A percentile compares a stretch with the other conserved stretches of the same genome.
These are phyloP conservation scores for Ephialtes manifestator DNA, from an alignment of 2,888 invertebrate genomes.

Conservation along the genomic window DNA sequence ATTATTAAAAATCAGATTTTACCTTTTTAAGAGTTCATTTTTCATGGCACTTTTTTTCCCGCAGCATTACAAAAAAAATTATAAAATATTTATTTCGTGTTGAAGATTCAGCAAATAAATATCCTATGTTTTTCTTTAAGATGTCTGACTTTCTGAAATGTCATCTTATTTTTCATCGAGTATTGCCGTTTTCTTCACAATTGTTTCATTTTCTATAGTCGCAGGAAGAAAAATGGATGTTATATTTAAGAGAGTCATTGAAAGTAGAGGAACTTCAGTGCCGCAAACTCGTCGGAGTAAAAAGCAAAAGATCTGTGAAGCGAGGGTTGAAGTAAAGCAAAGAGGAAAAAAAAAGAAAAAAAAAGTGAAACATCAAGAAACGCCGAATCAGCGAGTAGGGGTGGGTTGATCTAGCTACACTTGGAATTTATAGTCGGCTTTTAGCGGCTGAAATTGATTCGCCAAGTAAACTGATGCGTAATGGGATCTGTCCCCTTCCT, in stretches of 20 bases:
- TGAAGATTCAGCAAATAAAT: too few species aligned
- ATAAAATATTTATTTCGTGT: too few species aligned
- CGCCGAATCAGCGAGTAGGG: slow-evolving; percentile 76
- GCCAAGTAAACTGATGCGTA: slow-evolving; percentile 81
- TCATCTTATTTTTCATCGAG: too few species aligned
- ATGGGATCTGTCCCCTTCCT: slow-evolving; percentile 74
- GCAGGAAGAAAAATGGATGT: neutral
- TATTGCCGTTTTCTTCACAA: too few species aligned
- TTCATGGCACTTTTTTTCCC: too few species aligned
- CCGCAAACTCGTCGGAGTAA: neutral
- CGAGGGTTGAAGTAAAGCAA: neutral
- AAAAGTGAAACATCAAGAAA: slow-evolving; percentile 75
- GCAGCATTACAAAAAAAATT: too few species aligned
- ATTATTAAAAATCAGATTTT: too few species aligned
- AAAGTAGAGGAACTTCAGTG: neutral
- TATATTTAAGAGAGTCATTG: neutral
- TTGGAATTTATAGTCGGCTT: slow-evolving; percentile 80
- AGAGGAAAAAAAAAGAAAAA: slow-evolving; percentile 48
- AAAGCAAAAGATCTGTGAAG: slow-evolving; percentile 7
- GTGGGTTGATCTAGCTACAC: slow-evolving; percentile 72
- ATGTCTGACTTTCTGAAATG: too few species aligned
- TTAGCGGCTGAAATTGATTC: slow-evolving; percentile 81
- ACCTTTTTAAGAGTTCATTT: too few species aligned
- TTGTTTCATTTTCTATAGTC: neutral
- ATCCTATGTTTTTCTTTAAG: too few species aligned